These are phyloP conservation scores for Mesoclemmys tuberculata DNA, from an alignment of 2,113 vertebrate species.

Conservation along the genomic window DNA sequence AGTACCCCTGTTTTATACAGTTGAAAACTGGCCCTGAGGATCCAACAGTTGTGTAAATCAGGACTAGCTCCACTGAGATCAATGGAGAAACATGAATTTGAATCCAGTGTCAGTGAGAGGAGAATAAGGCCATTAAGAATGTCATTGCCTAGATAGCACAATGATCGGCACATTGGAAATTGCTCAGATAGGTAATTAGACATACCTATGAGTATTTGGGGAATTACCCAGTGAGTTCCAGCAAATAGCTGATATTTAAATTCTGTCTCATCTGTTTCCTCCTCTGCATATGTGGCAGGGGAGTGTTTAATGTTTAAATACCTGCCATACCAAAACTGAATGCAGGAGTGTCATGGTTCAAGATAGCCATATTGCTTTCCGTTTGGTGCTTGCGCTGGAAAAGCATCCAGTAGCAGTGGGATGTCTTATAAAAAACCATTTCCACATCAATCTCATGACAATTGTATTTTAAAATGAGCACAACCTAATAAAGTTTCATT, in stretches of 20 bases:
- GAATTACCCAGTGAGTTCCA: neutral
- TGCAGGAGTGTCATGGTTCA: constrained; percentile 6
- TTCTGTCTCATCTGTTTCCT: neutral
- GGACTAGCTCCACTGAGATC: neutral
- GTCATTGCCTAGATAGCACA: rapidly evolving
- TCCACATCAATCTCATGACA: constrained; percentile 48
- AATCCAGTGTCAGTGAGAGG: neutral
- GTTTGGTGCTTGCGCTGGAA: constrained; percentile 53
- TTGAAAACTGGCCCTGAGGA: neutral
- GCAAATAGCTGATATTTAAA: neutral
- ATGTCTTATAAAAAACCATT: constrained; percentile 60
- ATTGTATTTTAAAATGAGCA: constrained; percentile 65
- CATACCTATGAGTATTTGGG: neutral
- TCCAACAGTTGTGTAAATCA: neutral
- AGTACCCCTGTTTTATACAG: neutral
- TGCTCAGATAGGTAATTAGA: neutral
- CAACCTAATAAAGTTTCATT: constrained; percentile 69
- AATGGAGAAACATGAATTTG: neutral
- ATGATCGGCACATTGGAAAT: neutral
- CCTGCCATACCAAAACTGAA: constrained; percentile 7
- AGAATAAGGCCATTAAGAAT: neutral
- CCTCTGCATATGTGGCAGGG: neutral
- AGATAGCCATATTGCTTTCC: constrained; percentile 35
- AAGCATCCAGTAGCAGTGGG: constrained; percentile 41
- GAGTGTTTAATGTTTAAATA: neutral